Evolutionary conservation across 2,113 vertebrate species (phyloP).

Genomic region (Carollia perspicillata): DNA sequence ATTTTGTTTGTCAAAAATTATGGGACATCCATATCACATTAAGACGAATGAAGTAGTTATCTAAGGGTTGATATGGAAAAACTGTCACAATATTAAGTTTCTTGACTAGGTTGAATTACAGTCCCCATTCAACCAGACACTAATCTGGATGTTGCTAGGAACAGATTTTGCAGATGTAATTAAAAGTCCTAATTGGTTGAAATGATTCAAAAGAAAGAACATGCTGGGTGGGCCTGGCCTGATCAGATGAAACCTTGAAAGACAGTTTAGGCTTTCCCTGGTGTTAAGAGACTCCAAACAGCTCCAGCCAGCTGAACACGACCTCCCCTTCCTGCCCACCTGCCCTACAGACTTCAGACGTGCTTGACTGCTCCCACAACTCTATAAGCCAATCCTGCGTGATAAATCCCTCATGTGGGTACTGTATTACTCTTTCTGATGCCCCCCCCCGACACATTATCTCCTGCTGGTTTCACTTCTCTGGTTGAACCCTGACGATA

Average conservation of each 20-base stretch:
- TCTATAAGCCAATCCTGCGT: neutral
- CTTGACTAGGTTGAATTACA: neutral
- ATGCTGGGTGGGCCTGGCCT: neutral
- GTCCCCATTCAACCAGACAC: neutral
- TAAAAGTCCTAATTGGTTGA: neutral
- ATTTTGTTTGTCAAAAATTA: neutral
- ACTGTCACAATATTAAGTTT: neutral
- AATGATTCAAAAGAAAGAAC: neutral
- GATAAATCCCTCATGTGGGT: too few relatives aligned
- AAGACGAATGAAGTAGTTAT: neutral
- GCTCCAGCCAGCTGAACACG: neutral
- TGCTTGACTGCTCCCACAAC: neutral
- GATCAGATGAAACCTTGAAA: neutral
- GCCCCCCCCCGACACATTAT: neutral
- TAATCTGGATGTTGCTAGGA: neutral
- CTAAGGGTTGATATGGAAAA: neutral
- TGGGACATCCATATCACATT: neutral
- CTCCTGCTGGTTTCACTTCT: neutral
- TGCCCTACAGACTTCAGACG: rapidly evolving
- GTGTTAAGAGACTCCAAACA: neutral
- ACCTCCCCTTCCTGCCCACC: neutral
- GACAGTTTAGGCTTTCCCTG: neutral
- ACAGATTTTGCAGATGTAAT: neutral
- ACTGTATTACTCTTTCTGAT: neutral
- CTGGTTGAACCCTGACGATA: neutral